These are phyloP conservation scores for Metacarcinus magister DNA, from an alignment of 2,888 invertebrate species.

Conservation along the genomic window DNA sequence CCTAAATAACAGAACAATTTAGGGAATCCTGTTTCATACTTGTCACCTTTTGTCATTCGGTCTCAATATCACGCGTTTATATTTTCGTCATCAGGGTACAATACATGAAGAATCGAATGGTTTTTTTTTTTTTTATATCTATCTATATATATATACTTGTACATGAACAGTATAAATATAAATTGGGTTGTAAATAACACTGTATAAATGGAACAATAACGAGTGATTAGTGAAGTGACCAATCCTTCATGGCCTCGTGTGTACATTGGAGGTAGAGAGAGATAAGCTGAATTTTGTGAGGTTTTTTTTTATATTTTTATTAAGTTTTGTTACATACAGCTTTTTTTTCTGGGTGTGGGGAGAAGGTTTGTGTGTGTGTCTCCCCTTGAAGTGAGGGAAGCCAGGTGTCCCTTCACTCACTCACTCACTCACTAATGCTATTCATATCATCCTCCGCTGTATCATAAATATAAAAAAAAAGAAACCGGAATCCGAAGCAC, in stretches of 20 bases:
- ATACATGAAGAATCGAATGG: background rate
- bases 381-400: background rate
- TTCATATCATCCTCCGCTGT: conserved; percentile 34
- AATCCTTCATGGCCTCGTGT: background rate
- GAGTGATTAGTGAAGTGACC: conserved; percentile 53
- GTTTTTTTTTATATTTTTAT: background rate
- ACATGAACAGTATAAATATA: background rate
- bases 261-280: background rate
- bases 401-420: background rate
- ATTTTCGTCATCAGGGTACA: background rate
- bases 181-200: conserved; percentile 45
- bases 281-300: background rate
- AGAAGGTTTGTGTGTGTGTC: background rate
- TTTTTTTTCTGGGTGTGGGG: background rate
- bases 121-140: background rate
- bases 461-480: background rate
- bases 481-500: background rate
- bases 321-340: background rate
- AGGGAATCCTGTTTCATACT: background rate
- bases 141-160: background rate
- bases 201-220: conserved; percentile 60
- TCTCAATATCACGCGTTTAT: background rate
- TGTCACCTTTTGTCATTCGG: background rate
- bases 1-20: background rate
- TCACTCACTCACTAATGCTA: background rate